phyloP scores from a whole-genome alignment of 2,113 vertebrate genomes.

The Lipophrys pholis region DNA sequence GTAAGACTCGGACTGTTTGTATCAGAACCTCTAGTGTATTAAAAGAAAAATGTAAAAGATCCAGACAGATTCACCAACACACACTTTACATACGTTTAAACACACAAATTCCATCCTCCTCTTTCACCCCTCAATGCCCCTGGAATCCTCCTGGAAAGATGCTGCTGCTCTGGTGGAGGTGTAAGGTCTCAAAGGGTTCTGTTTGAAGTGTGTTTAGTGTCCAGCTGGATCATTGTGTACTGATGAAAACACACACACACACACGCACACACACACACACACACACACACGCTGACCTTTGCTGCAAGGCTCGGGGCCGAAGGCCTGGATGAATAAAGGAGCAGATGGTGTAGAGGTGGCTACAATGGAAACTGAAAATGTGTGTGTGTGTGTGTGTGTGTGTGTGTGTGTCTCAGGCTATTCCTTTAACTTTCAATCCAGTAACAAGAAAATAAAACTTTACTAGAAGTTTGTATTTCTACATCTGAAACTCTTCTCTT shows the following conservation, averaged over 20 bases:
- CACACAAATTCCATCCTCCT: constrained; percentile 29
- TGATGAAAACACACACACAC: not conserved
- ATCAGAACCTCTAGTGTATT: constrained; percentile 45
- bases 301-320: constrained; percentile 50
- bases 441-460: constrained; percentile 10
- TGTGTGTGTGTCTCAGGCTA: constrained; percentile 22
- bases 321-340: constrained; percentile 71
- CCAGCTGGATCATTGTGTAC: constrained; percentile 66
- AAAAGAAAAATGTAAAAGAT: constrained; percentile 24
- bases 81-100: constrained; percentile 16
- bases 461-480: too few relatives aligned
- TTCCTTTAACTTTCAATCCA: constrained; percentile 11
- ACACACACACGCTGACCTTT: constrained; percentile 53
- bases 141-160: constrained; percentile 67
- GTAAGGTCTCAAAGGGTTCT: constrained; percentile 59
- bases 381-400: constrained; percentile 40
- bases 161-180: constrained; percentile 58
- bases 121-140: constrained; percentile 47
- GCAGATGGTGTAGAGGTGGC: constrained; percentile 79
- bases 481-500: too few relatives aligned
- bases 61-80: constrained; percentile 21
- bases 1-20: constrained; percentile 22
- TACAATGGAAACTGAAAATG: constrained; percentile 71
- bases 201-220: constrained; percentile 73
- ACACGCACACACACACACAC: constrained; percentile 34